A percentile compares a stretch with the other conserved stretches of the same genome.
Conservation (phyloP, 2,888 invertebrate genomes). For the Neoascia interrupta region DNA sequence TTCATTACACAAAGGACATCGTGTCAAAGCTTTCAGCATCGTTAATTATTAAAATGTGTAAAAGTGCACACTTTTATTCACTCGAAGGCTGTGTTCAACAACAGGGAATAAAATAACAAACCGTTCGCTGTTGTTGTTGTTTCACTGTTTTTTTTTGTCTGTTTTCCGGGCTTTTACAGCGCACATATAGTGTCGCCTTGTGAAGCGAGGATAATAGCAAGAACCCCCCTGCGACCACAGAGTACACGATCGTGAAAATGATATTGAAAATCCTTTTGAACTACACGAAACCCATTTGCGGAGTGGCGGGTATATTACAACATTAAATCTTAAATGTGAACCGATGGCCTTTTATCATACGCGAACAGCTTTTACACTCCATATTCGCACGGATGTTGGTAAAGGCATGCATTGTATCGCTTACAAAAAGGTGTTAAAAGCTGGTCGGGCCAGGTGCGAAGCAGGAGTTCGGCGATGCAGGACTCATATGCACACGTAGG, state of each 20-base stretch:
- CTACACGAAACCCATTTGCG: conserved; percentile 14
- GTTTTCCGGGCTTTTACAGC: not conserved
- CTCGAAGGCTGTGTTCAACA: conserved; percentile 1
- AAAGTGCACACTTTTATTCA: conserved; percentile 16
- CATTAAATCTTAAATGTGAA: conserved; percentile 37
- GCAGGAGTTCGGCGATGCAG: not conserved
- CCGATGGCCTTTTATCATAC: not conserved
- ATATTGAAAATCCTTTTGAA: conserved; percentile 23
- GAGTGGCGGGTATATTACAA: conserved; percentile 40
- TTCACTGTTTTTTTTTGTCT: conserved; percentile 1
- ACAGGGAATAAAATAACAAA: not conserved
- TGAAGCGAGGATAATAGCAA: not conserved
- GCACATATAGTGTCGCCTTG: not conserved
- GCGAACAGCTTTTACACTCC: conserved; percentile 16
- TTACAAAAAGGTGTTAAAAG: conserved; percentile 61
- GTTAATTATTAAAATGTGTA: conserved; percentile 23
- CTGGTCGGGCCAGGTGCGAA: not conserved
- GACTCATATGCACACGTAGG: not conserved
- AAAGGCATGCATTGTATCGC: conserved; percentile 19
- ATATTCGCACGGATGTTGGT: conserved; percentile 17
- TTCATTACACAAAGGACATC: conserved; percentile 21
- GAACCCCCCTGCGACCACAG: not conserved
- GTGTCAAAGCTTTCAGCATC: not conserved
- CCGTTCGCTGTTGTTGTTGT: not conserved
- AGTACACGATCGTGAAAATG: conserved; percentile 1